A percentile compares a stretch with the other conserved stretches of the same genome.
These are phyloP conservation scores for Nezara viridula DNA, from an alignment of 2,888 invertebrate species.

Conservation along the genomic window DNA sequence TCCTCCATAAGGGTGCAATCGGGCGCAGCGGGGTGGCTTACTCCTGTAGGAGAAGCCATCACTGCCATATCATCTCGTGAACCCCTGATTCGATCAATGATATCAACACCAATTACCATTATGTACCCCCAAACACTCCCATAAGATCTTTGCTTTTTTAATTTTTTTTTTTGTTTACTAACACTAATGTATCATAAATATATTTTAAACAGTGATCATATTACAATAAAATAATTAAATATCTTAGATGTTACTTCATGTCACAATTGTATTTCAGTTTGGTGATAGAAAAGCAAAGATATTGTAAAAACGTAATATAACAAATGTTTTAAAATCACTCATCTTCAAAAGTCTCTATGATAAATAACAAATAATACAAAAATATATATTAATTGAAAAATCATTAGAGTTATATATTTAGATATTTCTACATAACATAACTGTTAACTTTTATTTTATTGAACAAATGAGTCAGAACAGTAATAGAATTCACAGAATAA, in stretches of 20 bases:
- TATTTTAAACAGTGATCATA: background rate
- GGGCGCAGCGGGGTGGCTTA: constrained; percentile 75
- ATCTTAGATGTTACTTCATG: background rate
- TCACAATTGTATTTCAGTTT: background rate
- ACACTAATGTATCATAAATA: background rate
- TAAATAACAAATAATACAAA: too few relatives aligned
- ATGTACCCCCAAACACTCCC: background rate
- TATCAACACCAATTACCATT: constrained; percentile 30
- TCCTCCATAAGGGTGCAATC: constrained; percentile 90
- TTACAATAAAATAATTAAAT: background rate
- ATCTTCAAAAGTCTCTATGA: too few relatives aligned
- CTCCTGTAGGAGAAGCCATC: constrained; percentile 77
- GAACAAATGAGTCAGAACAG: background rate
- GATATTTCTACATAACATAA: background rate
- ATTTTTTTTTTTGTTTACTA: background rate
- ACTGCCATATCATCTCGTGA: constrained; percentile 88
- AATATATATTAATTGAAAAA: background rate
- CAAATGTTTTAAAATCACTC: background rate
- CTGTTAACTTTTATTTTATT: background rate
- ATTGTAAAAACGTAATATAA: background rate
- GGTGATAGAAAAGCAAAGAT: background rate
- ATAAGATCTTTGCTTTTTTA: background rate
- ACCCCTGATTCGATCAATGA: constrained; percentile 73
- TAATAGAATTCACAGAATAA: background rate
- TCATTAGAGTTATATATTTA: background rate